Evolutionary conservation across 2,797 vertebrate genomes (phyloP), one percentile per base, ranked within the genome.

Genomic region (Okamejei kenojei): DNA sequence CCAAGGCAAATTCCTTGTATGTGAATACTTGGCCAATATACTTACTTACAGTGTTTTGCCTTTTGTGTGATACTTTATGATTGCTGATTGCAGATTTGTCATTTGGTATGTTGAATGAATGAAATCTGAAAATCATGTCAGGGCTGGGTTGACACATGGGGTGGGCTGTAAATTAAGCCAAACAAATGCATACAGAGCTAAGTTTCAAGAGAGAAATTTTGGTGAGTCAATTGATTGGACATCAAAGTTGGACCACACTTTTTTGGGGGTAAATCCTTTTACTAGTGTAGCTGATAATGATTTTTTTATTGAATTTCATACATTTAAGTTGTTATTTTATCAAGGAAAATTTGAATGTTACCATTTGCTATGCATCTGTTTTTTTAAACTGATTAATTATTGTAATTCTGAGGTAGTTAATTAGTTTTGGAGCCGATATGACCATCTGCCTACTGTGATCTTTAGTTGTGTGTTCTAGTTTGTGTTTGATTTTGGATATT

Each of bases 401-500:
- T 71, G 21, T 32, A 68, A 8, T 90, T 68, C 63, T 65, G 26
- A 32, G 5, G 32, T 68, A 35, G n/a, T 65, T 90, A 32, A 35
- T 90, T 63, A 91, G 7, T 91, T 73, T 73, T 90, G 65, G 63
- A 15, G 88, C 35, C 45, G 23, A 1, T 71, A 7, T 38, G n/a
- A 38, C 0, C 21, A 0, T 91, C 68, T 74, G 9, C 35, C 38
- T 11, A 19, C 54, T 74, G 90, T 11, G 71, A 73, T 45, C 21
- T 35, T 38, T 21, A 23, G 68, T 54, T 26, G 68, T 9, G 26
- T 7, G 38, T 71, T 71, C n/a, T 68, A 35, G 32, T 29, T 91
- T 26, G 38, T 91, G 38, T 45, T 79, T 95, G 93, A 94, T 74
- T 21, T 23, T 0, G 93, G 61, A 88, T 58, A 68, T 93, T 93